Conservation (phyloP, 2,888 invertebrate species). For the Odontothrips loti region DNA sequence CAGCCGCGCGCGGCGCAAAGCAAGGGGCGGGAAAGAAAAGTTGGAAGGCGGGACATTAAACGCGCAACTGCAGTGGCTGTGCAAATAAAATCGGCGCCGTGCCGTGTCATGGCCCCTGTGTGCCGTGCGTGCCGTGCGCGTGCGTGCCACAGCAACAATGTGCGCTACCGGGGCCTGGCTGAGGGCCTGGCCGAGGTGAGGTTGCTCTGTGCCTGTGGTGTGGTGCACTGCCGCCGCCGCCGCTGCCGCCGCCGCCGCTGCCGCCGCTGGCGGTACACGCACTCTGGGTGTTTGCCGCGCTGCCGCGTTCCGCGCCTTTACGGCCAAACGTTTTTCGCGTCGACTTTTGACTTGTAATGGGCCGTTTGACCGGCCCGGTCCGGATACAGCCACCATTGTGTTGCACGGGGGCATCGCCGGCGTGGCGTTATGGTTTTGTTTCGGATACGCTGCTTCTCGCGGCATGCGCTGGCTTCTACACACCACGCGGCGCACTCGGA, state of each 20-base stretch:
- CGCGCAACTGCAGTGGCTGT: neutral
- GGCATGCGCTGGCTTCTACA: neutral
- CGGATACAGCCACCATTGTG: neutral
- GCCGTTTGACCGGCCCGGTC: neutral
- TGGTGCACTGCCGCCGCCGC: too few relatives aligned
- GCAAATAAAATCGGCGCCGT: neutral
- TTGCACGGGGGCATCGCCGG: neutral
- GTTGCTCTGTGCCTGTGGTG: too few relatives aligned
- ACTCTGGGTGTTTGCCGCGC: neutral
- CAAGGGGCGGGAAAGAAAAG: too few relatives aligned
- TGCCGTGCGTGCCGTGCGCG: too few relatives aligned
- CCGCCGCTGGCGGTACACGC: neutral
- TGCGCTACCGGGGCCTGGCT: neutral
- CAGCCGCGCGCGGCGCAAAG: too few relatives aligned
- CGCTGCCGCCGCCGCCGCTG: neutral
- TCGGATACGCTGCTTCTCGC: neutral
- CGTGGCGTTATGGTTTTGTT: neutral
- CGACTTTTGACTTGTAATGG: slow-evolving; percentile 21
- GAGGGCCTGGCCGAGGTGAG: too few relatives aligned
- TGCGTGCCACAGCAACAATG: neutral
- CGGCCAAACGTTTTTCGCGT: neutral
- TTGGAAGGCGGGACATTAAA: neutral
- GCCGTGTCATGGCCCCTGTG: too few relatives aligned
- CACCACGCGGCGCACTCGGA: neutral
- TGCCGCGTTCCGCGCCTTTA: neutral